Evolutionary conservation across 1,140 invertebrate genomes (phyloP).

Genomic region (Bombus fervidus): DNA sequence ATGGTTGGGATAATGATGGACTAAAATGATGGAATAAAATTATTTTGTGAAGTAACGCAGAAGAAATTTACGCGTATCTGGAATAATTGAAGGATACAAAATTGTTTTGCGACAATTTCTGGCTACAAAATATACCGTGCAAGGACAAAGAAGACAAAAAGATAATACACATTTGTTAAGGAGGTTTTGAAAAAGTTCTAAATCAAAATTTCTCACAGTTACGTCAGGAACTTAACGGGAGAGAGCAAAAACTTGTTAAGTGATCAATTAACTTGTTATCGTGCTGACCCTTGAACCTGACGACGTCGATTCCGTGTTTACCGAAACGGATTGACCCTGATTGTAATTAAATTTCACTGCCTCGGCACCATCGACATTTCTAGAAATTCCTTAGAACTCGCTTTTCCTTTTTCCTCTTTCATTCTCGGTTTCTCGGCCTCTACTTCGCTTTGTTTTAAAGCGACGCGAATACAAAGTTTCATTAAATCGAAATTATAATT

Average conservation of each 20-base stretch:
- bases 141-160: too few relatives aligned
- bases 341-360: conserved; percentile 58
- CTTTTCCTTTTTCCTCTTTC: neutral
- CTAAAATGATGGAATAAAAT: too few relatives aligned
- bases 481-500: neutral
- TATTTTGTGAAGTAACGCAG: too few relatives aligned
- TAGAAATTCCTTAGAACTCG: conserved; percentile 26
- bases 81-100: too few relatives aligned
- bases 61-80: too few relatives aligned
- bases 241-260: conserved; percentile 55
- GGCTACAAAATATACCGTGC: too few relatives aligned
- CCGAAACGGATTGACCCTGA: conserved; percentile 70
- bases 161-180: neutral
- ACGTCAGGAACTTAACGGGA: conserved; percentile 14
- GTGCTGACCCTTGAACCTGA: conserved; percentile 63
- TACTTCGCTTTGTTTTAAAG: neutral
- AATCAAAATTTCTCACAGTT: conserved; percentile 37
- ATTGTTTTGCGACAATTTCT: too few relatives aligned
- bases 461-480: neutral
- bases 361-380: conserved; percentile 31
- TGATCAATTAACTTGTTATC: conserved; percentile 69
- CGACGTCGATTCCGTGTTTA: conserved; percentile 70
- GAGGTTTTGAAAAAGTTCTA: conserved; percentile 10
- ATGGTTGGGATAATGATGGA: too few relatives aligned
- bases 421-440: neutral